Evolutionary conservation across 2,888 invertebrate species (phyloP), one percentile per base, ranked within the genome.

Genomic region (Oscheius sp.): DNA sequence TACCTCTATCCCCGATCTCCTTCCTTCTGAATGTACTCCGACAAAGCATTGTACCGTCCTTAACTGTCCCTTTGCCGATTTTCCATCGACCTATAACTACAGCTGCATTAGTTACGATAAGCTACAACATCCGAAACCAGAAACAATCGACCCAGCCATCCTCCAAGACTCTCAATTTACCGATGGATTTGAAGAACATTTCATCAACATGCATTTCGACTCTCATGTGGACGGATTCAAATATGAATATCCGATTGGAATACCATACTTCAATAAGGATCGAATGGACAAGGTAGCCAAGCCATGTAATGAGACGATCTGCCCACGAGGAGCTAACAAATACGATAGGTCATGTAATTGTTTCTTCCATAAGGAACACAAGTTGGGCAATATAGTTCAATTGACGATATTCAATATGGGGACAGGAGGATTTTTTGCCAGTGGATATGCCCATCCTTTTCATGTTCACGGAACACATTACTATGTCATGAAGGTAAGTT

Each of bases 351-450:
- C 67, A 17, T 84, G 84, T 50, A 70, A 75, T 17, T 84, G 84
- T 33, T 84, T 84, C 75, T 73, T 73, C 61, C 77, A 84, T 59
- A 71, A 76, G 59, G 70, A 79, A 20, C 80, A 85, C 65, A 72
- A 70, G 32, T 67, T 84, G 22, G 74, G 72, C 32, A 81, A 78
- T 33, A 77, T 84, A 38, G 81, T 84, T 4, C 83, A 81, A 68
- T 57, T 83, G 51, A 82, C 80, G 20, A 69, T 83, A 6, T 83
- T 77, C 71, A 83, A 83, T 66, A 83, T 83, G 83, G 83, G 83
- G 9, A 62, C 80, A 2, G 82, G 81, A 3, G 81, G 80, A 0
- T 73, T 70, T 6, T 67, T 72, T 49, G 77, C 75, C 1, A 74
- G 72, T 8, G 82, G 82, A 12, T 82, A 80, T 59, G 75, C 80